phyloP scores from a whole-genome alignment of 2,797 vertebrate species.

The Zalophus californianus region DNA sequence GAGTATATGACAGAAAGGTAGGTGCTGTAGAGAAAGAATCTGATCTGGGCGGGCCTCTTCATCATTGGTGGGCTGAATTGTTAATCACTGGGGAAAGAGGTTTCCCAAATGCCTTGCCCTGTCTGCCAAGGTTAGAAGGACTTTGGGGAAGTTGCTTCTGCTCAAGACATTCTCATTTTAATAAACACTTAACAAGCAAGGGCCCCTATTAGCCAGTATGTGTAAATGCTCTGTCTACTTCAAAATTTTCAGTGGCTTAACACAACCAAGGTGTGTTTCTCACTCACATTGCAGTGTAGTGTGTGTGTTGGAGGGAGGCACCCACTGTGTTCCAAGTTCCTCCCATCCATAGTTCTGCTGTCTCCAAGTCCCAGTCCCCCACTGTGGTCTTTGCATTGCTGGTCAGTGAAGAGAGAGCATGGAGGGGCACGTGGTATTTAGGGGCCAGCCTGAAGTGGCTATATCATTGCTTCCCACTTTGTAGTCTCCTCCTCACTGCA shows the following conservation, averaged over 20 bases:
- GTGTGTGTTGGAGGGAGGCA: neutral
- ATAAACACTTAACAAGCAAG: slow-evolving; percentile 24
- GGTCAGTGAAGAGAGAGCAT: neutral
- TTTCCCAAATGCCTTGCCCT: slow-evolving; percentile 1
- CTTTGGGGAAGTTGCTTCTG: slow-evolving; percentile 22
- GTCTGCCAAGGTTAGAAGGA: neutral
- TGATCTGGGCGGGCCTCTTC: neutral
- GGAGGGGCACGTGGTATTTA: neutral
- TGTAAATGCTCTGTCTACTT: neutral
- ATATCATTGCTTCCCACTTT: neutral
- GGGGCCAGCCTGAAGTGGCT: neutral
- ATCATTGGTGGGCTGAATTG: neutral
- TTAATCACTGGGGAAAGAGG: neutral
- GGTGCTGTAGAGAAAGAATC: neutral
- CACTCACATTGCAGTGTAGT: neutral
- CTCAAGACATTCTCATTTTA: slow-evolving; percentile 50
- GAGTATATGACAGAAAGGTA: slow-evolving; percentile 90
- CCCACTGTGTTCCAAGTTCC: neutral
- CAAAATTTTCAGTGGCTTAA: neutral
- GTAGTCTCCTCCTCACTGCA: neutral
- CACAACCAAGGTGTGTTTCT: neutral
- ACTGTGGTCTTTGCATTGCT: neutral
- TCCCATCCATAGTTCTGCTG: neutral
- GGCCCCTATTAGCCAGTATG: neutral
- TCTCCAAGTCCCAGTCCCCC: neutral